Evolutionary conservation across 2,888 invertebrate genomes (phyloP).

Genomic region (Andrena trimmerana): DNA sequence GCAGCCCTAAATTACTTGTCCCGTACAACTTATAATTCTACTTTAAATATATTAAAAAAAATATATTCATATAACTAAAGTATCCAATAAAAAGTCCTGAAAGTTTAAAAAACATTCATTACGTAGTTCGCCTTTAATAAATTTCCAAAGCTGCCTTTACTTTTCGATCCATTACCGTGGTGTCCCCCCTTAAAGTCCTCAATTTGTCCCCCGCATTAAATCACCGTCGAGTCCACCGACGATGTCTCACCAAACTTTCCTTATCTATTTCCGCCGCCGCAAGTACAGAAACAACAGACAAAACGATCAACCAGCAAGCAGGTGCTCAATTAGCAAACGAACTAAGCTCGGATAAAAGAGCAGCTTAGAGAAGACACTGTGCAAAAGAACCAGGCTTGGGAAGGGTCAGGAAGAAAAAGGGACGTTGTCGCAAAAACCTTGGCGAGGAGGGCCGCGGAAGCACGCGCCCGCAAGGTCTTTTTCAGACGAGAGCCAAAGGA

Average conservation of each 20-base stretch:
- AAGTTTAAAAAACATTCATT: no score
- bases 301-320: slow-evolving; percentile 4
- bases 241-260: slow-evolving; percentile 1
- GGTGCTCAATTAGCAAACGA: slow-evolving; percentile 44
- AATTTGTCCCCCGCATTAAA: neutral
- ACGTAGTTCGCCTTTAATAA: no score
- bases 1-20: no score
- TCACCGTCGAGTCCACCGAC: no score
- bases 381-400: neutral
- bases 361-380: neutral
- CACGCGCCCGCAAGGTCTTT: neutral
- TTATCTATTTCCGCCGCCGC: neutral
- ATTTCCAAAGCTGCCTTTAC: no score
- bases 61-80: no score
- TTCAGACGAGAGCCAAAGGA: slow-evolving; percentile 1
- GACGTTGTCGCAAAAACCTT: neutral
- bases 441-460: neutral
- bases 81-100: no score
- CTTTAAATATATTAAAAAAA: no score
- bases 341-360: slow-evolving; percentile 23
- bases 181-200: neutral
- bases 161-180: no score
- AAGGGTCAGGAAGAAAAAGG: neutral
- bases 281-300: neutral
- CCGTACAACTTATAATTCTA: no score